Conservation (phyloP, 2,888 invertebrate genomes). For the Nomada hirtipes region DNA sequence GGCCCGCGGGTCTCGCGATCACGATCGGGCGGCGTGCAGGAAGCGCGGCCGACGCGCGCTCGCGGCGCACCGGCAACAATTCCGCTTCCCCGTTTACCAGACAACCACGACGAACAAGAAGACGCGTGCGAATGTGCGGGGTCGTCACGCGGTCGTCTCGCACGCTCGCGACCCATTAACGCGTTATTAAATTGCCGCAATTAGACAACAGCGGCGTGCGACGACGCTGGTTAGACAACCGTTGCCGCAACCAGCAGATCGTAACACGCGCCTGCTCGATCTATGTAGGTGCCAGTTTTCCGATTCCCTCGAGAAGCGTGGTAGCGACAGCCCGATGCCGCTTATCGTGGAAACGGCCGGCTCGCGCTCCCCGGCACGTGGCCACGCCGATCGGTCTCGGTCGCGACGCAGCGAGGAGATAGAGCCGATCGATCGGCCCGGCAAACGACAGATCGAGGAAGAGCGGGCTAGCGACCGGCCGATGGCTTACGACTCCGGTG, state of each 20-base stretch:
- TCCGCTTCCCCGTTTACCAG: constrained; percentile 2
- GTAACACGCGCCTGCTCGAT: constrained; percentile 62
- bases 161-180: constrained; percentile 62
- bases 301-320: background rate
- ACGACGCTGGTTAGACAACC: constrained; percentile 45
- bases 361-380: too few relatives aligned
- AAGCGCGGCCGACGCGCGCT: background rate
- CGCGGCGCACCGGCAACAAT: background rate
- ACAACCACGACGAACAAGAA: background rate
- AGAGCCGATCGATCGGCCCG: too few relatives aligned
- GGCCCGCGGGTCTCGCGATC: background rate
- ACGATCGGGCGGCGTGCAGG: too few relatives aligned
- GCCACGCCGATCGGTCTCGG: too few relatives aligned
- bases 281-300: constrained; percentile 49
- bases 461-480: constrained; percentile 79
- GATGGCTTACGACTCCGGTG: constrained; percentile 82
- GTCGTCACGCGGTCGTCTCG: constrained; percentile 53
- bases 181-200: constrained; percentile 73
- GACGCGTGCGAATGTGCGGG: background rate
- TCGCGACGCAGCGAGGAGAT: too few relatives aligned
- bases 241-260: constrained; percentile 56
- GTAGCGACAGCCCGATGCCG: background rate
- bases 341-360: too few relatives aligned
- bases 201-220: constrained; percentile 48
- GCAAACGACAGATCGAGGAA: constrained; percentile 53